Evolutionary conservation across 2,797 vertebrate genomes (phyloP), one percentile per base, ranked within the genome.

Genomic region (Fundulus diaphanus): DNA sequence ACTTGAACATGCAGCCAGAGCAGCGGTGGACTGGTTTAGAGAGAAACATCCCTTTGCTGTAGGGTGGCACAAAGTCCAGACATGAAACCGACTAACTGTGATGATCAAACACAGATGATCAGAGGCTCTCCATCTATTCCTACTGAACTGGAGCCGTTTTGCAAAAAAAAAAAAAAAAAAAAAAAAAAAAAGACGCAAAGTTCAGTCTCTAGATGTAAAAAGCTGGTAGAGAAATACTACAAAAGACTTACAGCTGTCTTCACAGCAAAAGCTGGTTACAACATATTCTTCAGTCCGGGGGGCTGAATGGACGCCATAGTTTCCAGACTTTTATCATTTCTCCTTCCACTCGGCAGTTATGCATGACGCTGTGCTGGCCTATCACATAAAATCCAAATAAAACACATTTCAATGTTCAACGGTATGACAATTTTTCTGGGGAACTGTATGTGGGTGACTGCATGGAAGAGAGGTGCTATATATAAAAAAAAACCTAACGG

Each of bases 401-500:
- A 65, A 65, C 24, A n/a, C 22, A 37, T 7, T 65, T 5, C 40
- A n/a, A 22, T n/a, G 9, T 13, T n/a, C 1, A 42, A 42, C 18
- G 37, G 37, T 27, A 44, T 29, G 37, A 67, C 27, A 27, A 15
- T 27, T 29, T 27, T 13, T 56, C 12, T 13, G 29, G 29, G n/a
- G 27, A 2, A 29, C 13, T 27, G 40, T 67, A 27, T 42, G 31
- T 15, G 65, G 48, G 44, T 71, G 70, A 86, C 70, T 69, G 57
- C 80, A 68, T 72, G 83, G 73, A 80, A 82, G 88, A 81, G 54
- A 48, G 15, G 33, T 4, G 73, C 78, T 68, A 15, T 78, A 77
- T 82, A 78, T 75, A 81, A 90, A 84, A 46, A 35, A 51, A 42
- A 67, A 27, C 78, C 86, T 81, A 82, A 91, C 80, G 73, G 78